These are phyloP conservation scores for Sebastes flavidus DNA, from an alignment of 2,797 vertebrate genomes.

Conservation along the genomic window DNA sequence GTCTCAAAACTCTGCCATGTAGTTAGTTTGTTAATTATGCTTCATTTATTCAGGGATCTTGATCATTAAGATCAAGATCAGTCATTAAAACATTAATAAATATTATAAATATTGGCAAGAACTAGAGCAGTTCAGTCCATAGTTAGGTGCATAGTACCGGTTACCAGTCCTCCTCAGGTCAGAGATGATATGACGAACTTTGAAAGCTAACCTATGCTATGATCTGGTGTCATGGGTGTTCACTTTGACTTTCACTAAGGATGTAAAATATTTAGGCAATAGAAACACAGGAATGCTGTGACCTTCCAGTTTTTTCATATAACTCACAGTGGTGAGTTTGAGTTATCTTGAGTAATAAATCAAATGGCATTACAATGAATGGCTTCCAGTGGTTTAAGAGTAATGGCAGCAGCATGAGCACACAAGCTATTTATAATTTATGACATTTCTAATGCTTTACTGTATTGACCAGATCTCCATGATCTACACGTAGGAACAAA, in stretches of 20 bases:
- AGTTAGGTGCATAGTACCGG: neutral
- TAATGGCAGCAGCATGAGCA: neutral
- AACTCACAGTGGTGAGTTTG: slow-evolving; percentile 9
- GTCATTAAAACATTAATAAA: neutral
- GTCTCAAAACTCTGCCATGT: neutral
- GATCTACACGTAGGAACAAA: neutral
- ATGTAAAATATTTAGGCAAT: neutral
- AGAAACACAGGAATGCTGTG: slow-evolving; percentile 23
- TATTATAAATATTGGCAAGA: neutral
- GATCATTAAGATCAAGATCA: neutral
- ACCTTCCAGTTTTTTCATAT: neutral
- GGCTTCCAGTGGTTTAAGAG: neutral
- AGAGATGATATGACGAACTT: neutral
- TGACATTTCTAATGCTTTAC: neutral
- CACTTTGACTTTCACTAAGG: neutral
- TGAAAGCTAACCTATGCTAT: neutral
- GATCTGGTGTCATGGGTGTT: neutral
- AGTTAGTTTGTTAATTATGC: neutral
- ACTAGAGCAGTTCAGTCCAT: neutral
- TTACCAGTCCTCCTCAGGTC: neutral
- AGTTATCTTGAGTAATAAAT: slow-evolving; percentile 18
- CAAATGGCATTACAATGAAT: slow-evolving; percentile 1
- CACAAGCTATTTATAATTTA: neutral
- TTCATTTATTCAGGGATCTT: neutral
- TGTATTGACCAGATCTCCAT: neutral